phyloP scores from a whole-genome alignment of 2,797 vertebrate species.

The Luscinia megarhynchos region DNA sequence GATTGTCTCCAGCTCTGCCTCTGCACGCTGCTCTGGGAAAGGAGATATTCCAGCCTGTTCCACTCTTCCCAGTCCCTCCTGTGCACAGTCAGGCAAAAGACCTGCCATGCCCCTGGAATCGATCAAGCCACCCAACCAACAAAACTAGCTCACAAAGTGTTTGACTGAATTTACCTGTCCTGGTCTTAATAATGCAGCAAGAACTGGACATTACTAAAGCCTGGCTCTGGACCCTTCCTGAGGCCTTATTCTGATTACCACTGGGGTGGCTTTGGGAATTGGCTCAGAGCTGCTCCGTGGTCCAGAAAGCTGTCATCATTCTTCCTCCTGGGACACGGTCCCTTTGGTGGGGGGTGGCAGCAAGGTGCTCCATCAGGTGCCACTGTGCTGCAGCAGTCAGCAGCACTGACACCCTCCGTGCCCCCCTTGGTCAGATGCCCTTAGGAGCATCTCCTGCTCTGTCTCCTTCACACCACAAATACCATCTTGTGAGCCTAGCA shows the following conservation, averaged over 20 bases:
- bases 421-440: not conserved
- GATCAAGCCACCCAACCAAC: not conserved
- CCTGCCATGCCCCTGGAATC: not conserved
- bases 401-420: not conserved
- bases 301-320: not conserved
- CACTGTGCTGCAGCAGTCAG: not conserved
- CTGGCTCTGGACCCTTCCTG: not conserved
- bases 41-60: not conserved
- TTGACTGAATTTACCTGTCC: not conserved
- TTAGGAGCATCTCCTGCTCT: not conserved
- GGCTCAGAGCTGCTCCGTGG: not conserved
- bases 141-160: not conserved
- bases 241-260: not conserved
- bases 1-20: not conserved
- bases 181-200: not conserved
- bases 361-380: not conserved
- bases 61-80: not conserved
- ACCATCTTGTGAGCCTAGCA: not conserved
- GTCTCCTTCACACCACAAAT: not conserved
- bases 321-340: not conserved
- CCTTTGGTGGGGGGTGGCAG: not conserved
- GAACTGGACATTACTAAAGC: not conserved
- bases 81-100: not conserved
- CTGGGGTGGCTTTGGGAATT: not conserved
- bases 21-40: not conserved